Conservation (phyloP, 2,888 invertebrate genomes). For the Tipula lateralis region DNA sequence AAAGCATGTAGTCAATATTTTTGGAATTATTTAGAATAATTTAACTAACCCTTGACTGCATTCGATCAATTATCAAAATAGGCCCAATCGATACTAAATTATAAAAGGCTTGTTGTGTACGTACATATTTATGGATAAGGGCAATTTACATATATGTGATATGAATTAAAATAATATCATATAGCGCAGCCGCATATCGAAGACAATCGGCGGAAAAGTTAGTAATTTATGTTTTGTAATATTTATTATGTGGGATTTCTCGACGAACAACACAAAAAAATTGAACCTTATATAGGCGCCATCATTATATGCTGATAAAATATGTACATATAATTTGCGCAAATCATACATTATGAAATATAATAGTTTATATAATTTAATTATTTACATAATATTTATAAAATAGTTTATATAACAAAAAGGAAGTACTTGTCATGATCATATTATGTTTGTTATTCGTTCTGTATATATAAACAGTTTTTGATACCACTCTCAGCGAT, state of each 20-base stretch:
- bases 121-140: constrained; percentile 11
- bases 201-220: background rate
- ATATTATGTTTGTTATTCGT: background rate
- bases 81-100: background rate
- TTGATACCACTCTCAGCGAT: background rate
- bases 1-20: background rate
- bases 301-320: background rate
- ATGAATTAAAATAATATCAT: background rate
- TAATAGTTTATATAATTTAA: background rate
- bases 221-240: background rate
- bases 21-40: background rate
- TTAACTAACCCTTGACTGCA: background rate
- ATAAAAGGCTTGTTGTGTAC: background rate
- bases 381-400: background rate
- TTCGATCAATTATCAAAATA: background rate
- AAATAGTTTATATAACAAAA: constrained; percentile 14
- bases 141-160: background rate
- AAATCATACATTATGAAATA: background rate
- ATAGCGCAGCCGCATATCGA: background rate
- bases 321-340: background rate
- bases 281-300: background rate
- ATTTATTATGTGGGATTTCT: background rate
- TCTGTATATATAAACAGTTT: background rate
- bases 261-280: background rate
- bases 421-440: constrained; percentile 19